phyloP scores from a whole-genome alignment of 2,888 invertebrate species.

The Achlya flavicornis region DNA sequence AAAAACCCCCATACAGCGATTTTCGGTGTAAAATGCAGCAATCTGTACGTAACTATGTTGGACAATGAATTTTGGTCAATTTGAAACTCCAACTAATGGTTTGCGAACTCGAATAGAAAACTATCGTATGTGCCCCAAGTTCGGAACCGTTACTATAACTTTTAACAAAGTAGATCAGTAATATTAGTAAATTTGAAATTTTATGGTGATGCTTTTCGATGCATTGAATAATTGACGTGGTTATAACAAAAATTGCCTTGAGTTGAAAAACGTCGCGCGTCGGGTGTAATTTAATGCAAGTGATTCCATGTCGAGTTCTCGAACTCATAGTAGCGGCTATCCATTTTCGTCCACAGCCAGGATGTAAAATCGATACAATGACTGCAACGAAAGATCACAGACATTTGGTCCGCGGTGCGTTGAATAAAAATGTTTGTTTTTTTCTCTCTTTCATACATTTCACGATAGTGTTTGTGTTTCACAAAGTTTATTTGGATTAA shows the following conservation, averaged over 20 bases:
- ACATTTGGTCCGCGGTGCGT: constrained; percentile 52
- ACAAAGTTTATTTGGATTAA: constrained; percentile 24
- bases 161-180: no score
- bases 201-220: no score
- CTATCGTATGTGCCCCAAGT: background rate
- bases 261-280: no score
- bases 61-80: constrained; percentile 59
- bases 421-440: constrained; percentile 55
- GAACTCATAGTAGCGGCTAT: constrained; percentile 43
- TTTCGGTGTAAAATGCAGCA: constrained; percentile 41
- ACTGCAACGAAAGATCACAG: constrained; percentile 67
- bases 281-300: no score
- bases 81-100: constrained; percentile 42
- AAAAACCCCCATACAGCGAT: constrained; percentile 15
- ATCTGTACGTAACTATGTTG: constrained; percentile 35
- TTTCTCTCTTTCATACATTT: constrained; percentile 17
- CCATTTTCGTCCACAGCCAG: constrained; percentile 66
- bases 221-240: no score
- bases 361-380: constrained; percentile 79
- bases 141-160: no score
- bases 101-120: constrained; percentile 14
- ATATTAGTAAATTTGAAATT: no score
- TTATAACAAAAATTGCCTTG: no score
- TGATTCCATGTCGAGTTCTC: constrained; percentile 34
- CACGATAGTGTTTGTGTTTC: constrained; percentile 14